Conservation (phyloP, 92 coral and sea anemone genomes). For the Heteractis magnifica region DNA sequence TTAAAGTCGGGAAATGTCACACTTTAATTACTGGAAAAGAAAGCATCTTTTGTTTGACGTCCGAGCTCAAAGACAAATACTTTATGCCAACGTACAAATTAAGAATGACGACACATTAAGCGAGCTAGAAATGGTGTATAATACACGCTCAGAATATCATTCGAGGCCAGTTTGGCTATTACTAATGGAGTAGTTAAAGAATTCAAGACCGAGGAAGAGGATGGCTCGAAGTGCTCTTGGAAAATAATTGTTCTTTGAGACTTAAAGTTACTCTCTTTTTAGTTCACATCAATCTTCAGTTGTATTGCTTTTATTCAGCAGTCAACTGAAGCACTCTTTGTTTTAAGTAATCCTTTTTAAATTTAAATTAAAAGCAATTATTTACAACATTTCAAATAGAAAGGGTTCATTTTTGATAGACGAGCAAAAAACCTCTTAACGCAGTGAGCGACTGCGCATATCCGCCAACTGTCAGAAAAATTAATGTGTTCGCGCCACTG, state of each 20-base stretch:
- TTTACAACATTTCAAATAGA: neutral
- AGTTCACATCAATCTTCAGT: neutral
- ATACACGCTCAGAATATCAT: neutral
- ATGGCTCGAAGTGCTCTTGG: no score
- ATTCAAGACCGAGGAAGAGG: no score
- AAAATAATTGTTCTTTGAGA: no score
- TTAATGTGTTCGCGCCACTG: neutral
- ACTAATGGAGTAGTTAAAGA: no score
- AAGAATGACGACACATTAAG: neutral
- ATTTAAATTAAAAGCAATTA: neutral
- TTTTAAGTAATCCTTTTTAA: constrained; percentile 6
- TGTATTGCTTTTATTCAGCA: neutral
- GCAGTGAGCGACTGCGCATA: neutral
- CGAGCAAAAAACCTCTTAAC: neutral
- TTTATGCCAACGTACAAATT: neutral
- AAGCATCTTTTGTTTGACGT: neutral
- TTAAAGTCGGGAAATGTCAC: neutral
- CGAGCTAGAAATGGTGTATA: neutral
- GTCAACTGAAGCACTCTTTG: constrained; percentile 2
- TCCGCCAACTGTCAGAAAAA: neutral
- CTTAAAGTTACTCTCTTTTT: neutral
- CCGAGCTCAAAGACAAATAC: constrained; percentile 2
- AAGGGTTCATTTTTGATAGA: neutral
- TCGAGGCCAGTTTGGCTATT: neutral
- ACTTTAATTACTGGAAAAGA: constrained; percentile 5